Conservation (phyloP, 2,888 invertebrate species). For the Orthosia incerta region DNA sequence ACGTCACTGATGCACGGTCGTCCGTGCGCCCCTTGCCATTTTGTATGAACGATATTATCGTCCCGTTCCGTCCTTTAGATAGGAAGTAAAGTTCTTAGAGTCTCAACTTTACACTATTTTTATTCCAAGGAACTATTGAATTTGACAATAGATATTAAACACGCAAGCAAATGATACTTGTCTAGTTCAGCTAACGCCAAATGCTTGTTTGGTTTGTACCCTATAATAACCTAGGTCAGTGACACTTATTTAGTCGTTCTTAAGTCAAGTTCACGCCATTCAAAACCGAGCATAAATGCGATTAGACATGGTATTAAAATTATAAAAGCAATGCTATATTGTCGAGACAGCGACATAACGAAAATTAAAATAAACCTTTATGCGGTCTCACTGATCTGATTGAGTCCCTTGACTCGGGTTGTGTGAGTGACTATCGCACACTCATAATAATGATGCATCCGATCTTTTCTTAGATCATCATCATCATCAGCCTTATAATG, state of each 20-base stretch:
- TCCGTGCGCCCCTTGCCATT: too few relatives aligned
- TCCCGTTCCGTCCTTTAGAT: neutral
- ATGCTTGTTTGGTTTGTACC: neutral
- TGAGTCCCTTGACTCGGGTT: too few relatives aligned
- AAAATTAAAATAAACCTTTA: too few relatives aligned
- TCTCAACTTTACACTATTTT: neutral
- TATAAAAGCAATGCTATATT: neutral
- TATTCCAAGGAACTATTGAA: neutral
- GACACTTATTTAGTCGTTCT: neutral
- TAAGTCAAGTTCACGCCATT: conserved; percentile 1
- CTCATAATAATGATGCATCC: too few relatives aligned
- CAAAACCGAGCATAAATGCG: neutral
- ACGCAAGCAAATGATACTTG: conserved; percentile 15
- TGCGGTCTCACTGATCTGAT: too few relatives aligned
- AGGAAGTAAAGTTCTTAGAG: neutral
- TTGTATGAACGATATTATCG: too few relatives aligned
- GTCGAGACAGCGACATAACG: neutral
- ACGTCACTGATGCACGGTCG: too few relatives aligned
- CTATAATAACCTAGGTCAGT: conserved; percentile 22
- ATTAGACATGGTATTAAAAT: neutral
- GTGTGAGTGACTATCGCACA: too few relatives aligned
- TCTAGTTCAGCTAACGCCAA: conserved; percentile 1
- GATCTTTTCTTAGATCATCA: too few relatives aligned
- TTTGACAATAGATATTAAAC: conserved; percentile 28
- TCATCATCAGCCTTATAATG: too few relatives aligned